A percentile compares a stretch with the other conserved stretches of the same genome.
Evolutionary conservation across 2,113 vertebrate genomes (phyloP).

Genomic region (Collichthys lucidus): DNA sequence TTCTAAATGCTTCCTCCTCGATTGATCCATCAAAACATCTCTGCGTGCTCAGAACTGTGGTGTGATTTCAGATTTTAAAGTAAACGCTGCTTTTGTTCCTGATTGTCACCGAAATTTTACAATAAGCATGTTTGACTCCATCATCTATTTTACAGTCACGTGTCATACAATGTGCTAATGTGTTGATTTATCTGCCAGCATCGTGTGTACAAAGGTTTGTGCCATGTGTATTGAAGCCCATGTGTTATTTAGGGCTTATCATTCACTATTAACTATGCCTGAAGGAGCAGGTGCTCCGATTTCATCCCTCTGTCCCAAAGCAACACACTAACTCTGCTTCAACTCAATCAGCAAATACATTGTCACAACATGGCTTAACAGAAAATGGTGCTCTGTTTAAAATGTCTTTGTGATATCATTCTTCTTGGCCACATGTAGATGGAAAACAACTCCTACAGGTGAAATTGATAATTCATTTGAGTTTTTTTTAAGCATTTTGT

Average conservation of each 20-base stretch:
- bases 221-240: conserved; percentile 50
- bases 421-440: background rate
- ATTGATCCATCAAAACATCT: conserved; percentile 18
- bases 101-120: conserved; percentile 18
- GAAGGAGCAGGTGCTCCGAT: conserved; percentile 67
- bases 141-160: conserved; percentile 15
- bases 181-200: conserved; percentile 33
- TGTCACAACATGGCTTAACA: background rate
- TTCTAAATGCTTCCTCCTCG: conserved; percentile 55
- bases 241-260: conserved; percentile 55
- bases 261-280: conserved; percentile 69
- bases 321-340: conserved; percentile 58
- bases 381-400: conserved; percentile 3
- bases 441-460: background rate
- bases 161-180: conserved; percentile 13
- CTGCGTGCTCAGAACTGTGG: conserved; percentile 20
- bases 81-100: background rate
- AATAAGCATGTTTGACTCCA: background rate
- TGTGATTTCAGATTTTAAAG: background rate
- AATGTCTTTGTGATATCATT: background rate
- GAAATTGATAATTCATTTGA: background rate
- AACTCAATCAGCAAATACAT: conserved; percentile 43
- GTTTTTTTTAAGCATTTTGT: background rate
- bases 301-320: conserved; percentile 54
- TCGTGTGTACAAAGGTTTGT: conserved; percentile 30